Conservation (phyloP, 2,888 invertebrate species). For the Polylopha cassiicola region DNA sequence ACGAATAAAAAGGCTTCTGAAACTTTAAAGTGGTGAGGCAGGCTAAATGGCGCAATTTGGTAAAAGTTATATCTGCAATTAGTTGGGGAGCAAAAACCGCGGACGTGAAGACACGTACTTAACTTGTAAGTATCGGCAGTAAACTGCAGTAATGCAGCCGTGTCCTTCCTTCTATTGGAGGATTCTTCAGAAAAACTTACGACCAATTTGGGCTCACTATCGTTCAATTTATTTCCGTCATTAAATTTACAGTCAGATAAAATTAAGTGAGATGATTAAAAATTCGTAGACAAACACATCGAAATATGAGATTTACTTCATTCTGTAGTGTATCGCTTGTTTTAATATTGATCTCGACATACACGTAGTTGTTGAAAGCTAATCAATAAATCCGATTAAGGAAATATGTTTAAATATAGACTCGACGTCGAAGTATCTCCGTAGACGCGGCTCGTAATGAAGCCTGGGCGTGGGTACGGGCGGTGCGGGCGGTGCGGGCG, state of each 20-base stretch:
- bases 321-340: constrained; percentile 2
- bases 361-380: constrained; percentile 22
- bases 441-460: constrained; percentile 15
- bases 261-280: constrained; percentile 16
- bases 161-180: constrained; percentile 46
- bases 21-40: constrained; percentile 36
- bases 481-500: no score
- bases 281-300: constrained; percentile 9
- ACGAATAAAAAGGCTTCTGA: constrained; percentile 36
- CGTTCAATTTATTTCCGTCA: constrained; percentile 6
- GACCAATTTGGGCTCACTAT: constrained; percentile 17
- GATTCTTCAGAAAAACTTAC: constrained; percentile 36
- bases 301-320: constrained; percentile 17
- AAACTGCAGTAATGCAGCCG: constrained; percentile 42
- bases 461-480: constrained; percentile 1
- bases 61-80: constrained; percentile 58
- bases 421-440: constrained; percentile 4
- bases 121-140: constrained; percentile 35
- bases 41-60: constrained; percentile 56
- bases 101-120: constrained; percentile 44
- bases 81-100: constrained; percentile 47
- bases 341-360: constrained; percentile 14
- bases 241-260: constrained; percentile 17
- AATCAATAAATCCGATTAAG: constrained; percentile 11
- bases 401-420: constrained; percentile 10